Percentiles rank a stretch among this genome's conserved stretches.
Conservation (phyloP, 1,140 invertebrate species). For the Drosophila truncata region DNA sequence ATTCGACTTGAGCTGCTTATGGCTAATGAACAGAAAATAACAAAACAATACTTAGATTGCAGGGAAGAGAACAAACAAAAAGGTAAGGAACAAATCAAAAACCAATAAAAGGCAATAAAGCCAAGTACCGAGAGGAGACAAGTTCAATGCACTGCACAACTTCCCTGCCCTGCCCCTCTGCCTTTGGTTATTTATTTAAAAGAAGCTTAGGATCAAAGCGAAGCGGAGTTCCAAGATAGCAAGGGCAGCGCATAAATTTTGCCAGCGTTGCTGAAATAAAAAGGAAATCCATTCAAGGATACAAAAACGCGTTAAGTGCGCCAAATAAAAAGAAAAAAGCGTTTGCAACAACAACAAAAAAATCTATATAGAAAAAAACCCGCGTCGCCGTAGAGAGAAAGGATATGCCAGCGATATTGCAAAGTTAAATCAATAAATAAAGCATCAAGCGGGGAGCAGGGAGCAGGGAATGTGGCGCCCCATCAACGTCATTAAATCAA, state of each 20-base stretch:
- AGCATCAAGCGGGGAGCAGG: slow-evolving; percentile 58
- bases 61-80: slow-evolving; percentile 1
- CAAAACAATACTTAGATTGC: slow-evolving; percentile 19
- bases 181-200: slow-evolving; percentile 77
- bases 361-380: slow-evolving; percentile 1
- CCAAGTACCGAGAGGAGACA: slow-evolving; percentile 38
- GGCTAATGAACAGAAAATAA: slow-evolving; percentile 61
- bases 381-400: slow-evolving; percentile 23
- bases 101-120: slow-evolving; percentile 78
- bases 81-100: slow-evolving; percentile 72
- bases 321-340: slow-evolving; percentile 54
- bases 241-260: slow-evolving; percentile 70
- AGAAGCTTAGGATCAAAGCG: slow-evolving; percentile 70
- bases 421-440: slow-evolving; percentile 84
- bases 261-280: slow-evolving; percentile 72
- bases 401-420: slow-evolving; percentile 73
- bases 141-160: slow-evolving; percentile 66
- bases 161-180: slow-evolving; percentile 3
- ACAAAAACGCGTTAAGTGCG: slow-evolving; percentile 70
- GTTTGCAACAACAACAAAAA: background rate
- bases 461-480: slow-evolving; percentile 28
- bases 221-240: slow-evolving; percentile 22
- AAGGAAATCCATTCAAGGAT: slow-evolving; percentile 71
- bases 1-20: slow-evolving; percentile 74
- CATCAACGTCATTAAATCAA: slow-evolving; percentile 85